Base-by-base conservation (phyloP, 2,888 invertebrate genomes). In the Acanthosoma haemorrhoidale region DNA sequence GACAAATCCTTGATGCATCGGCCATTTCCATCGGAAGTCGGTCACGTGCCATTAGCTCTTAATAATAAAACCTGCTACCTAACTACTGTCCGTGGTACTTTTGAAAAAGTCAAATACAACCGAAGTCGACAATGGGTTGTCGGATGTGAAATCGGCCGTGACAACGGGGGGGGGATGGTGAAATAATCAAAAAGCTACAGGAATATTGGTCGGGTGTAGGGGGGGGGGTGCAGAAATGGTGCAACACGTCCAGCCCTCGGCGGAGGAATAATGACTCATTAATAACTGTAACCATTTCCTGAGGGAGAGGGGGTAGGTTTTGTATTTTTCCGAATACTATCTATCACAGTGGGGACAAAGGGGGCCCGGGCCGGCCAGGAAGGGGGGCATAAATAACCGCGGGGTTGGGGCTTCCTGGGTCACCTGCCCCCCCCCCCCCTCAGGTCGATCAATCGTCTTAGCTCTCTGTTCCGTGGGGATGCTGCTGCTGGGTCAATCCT, bases 311-410 rank as follows among this genome's bases (percentile, higher is more conserved):
- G 61, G 39, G 2, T 18, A 4, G 64, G 61, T 36, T 51, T 51
- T 51, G 51, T 61, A 61, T 64, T 64, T 64, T 64, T 39, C 29
- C 39, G 21, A 31, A 31, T 15, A 39, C 64, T 64, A 64, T 64
- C 64, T 21, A 64, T 64, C 64, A 64, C 39, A n/a, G 64, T n/a
- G 15, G 2, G 29, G 34, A 64, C 64, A 64, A 64, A 41, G 39
- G 64, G 39, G 15, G 25, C 36, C 3, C 34, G 18, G 8, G 64
- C 31, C 64, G 21, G 39, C 41, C 21, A n/a, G 64, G 64, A 64
- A 64, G 25, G 9, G n/a, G 11, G 3, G 61, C 61, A 51, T 51
- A 51, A 51, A 51, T 51, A 51, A 51, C 51, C 29, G n/a, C 51
- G n/a, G 25, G 3, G 15, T n/a, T 51, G n/a, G 25, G 3, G 15